Percentiles rank a stretch among this genome's conserved stretches.
These are phyloP conservation scores for Bradypodion ventrale DNA, from an alignment of 2,797 vertebrate genomes.

Conservation along the genomic window DNA sequence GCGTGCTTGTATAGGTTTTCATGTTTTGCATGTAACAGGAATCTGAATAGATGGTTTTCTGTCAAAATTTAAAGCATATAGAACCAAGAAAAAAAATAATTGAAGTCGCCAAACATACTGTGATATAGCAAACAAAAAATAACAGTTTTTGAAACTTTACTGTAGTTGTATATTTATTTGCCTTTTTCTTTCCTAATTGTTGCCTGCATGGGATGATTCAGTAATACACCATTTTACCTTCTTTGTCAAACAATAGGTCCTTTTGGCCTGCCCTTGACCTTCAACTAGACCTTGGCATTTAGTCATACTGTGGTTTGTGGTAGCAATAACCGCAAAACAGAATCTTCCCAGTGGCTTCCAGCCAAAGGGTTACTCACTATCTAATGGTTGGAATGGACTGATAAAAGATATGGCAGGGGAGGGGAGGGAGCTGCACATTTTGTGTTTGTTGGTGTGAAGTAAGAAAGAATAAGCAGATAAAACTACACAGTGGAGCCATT, in stretches of 20 bases:
- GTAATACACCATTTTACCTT: constrained; percentile 34
- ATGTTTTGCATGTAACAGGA: not conserved
- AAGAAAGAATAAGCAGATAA: constrained; percentile 40
- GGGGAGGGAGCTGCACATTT: constrained; percentile 41
- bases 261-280: constrained; percentile 79
- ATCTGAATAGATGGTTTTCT: not conserved
- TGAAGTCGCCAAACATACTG: not conserved
- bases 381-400: constrained; percentile 74
- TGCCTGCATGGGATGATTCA: no score
- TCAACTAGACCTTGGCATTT: constrained; percentile 62
- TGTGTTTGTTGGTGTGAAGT: constrained; percentile 48
- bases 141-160: no score
- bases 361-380: constrained; percentile 60
- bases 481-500: constrained; percentile 8
- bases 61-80: not conserved
- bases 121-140: not conserved
- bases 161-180: no score
- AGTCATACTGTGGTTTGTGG: constrained; percentile 79
- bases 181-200: no score
- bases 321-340: constrained; percentile 74
- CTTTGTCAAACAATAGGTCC: constrained; percentile 21
- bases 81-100: not conserved
- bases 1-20: not conserved
- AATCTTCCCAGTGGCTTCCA: constrained; percentile 76
- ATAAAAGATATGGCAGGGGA: constrained; percentile 59